A percentile compares a stretch with the other conserved stretches of the same genome.
Evolutionary conservation across 2,888 invertebrate genomes (phyloP).

Genomic region (Drosophila leonis): DNA sequence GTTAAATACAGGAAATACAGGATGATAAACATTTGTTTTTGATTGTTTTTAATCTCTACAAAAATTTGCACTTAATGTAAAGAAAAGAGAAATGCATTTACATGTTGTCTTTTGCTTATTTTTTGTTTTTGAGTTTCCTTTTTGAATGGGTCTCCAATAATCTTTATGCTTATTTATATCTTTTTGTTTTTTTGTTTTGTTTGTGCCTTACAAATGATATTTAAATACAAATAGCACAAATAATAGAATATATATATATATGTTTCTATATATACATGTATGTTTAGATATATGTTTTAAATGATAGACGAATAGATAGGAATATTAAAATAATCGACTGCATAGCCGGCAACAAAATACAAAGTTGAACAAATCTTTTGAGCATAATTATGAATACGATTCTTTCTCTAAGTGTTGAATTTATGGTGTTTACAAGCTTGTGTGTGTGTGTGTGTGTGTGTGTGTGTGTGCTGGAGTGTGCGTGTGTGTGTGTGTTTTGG

Average conservation of each 20-base stretch:
- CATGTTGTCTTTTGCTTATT: conserved; percentile 25
- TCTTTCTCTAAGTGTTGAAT: conserved; percentile 5
- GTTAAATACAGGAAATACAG: conserved; percentile 18
- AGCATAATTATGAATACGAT: conserved; percentile 34
- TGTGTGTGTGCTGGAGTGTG: neutral
- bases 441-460: neutral
- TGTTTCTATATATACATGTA: conserved; percentile 7
- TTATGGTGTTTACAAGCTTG: conserved; percentile 6
- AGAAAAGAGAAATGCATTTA: conserved; percentile 39
- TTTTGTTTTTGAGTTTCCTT: conserved; percentile 14
- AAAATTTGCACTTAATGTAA: conserved; percentile 12
- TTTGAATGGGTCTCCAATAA: conserved; percentile 19
- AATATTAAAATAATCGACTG: conserved; percentile 10
- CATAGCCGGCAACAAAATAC: conserved; percentile 35
- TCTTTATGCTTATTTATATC: neutral
- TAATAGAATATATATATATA: neutral
- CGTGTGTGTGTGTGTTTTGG: conserved; percentile 19
- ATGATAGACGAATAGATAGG: conserved; percentile 20
- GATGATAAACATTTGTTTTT: conserved; percentile 10
- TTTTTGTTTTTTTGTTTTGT: neutral
- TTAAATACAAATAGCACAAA: conserved; percentile 32
- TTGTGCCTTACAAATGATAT: conserved; percentile 30
- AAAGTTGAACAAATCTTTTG: conserved; percentile 40
- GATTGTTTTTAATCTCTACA: conserved; percentile 5
- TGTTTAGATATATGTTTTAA: conserved; percentile 5